Percentiles rank a stretch among this genome's conserved stretches.
Evolutionary conservation across 2,797 vertebrate species (phyloP).

Genomic region (Myotis myotis): DNA sequence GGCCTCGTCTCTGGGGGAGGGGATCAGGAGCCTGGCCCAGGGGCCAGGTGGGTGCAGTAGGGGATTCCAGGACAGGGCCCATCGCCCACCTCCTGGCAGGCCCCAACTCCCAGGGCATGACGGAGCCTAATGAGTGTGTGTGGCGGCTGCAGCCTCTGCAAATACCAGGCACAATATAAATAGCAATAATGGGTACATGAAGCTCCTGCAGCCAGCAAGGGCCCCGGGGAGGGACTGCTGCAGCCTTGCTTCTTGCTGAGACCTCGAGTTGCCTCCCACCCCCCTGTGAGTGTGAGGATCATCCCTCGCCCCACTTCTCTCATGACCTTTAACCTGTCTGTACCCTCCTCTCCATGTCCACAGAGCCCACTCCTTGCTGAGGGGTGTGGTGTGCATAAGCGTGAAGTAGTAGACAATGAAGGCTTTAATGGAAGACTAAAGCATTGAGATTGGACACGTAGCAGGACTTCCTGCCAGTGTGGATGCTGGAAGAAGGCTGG

Average conservation of each 20-base stretch:
- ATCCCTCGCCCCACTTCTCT: background rate
- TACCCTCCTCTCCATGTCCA: background rate
- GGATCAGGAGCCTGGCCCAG: background rate
- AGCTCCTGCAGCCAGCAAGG: background rate
- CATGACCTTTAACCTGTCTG: background rate
- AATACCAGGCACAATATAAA: conserved; percentile 73
- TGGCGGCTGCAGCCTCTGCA: conserved; percentile 50
- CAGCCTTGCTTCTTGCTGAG: background rate
- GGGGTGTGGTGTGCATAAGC: background rate
- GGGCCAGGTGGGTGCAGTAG: background rate
- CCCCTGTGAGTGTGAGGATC: background rate
- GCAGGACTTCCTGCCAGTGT: background rate
- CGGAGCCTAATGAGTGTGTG: conserved; percentile 1
- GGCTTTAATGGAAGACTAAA: background rate
- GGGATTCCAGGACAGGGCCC: background rate
- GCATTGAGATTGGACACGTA: background rate
- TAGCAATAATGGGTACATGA: conserved; percentile 74
- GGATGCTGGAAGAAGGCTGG: background rate
- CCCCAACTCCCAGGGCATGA: background rate
- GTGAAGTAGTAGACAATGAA: background rate
- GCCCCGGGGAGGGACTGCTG: background rate
- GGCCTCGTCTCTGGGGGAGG: background rate
- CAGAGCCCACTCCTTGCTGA: background rate
- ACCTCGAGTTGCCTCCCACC: background rate
- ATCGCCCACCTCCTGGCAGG: background rate